phyloP scores from a whole-genome alignment of 2,888 invertebrate genomes.

The Andrena fulva region DNA sequence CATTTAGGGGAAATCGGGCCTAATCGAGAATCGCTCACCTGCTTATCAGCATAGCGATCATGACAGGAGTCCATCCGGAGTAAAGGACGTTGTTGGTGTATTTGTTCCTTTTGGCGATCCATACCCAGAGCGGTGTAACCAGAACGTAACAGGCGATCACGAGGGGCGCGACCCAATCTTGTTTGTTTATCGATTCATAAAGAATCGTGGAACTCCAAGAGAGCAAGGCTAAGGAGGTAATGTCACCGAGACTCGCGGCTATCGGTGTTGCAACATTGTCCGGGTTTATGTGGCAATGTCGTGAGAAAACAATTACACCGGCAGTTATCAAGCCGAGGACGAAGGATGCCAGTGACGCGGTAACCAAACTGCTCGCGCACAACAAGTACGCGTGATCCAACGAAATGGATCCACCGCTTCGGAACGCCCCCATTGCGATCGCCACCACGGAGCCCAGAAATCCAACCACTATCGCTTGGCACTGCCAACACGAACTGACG shows the following conservation, averaged over 20 bases:
- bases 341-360: slow-evolving; percentile 91
- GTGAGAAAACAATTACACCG: slow-evolving; percentile 89
- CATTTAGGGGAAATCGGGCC: background rate
- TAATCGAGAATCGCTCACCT: slow-evolving; percentile 84
- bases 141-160: slow-evolving; percentile 88
- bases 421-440: slow-evolving; percentile 89
- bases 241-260: slow-evolving; percentile 92
- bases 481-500: slow-evolving; percentile 82
- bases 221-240: slow-evolving; percentile 89
- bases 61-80: slow-evolving; percentile 92
- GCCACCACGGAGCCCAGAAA: slow-evolving; percentile 90
- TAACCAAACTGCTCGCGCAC: slow-evolving; percentile 91
- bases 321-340: slow-evolving; percentile 90
- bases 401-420: slow-evolving; percentile 87
- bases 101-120: slow-evolving; percentile 89
- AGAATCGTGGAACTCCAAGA: slow-evolving; percentile 87
- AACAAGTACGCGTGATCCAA: slow-evolving; percentile 90
- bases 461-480: slow-evolving; percentile 90
- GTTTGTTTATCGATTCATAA: slow-evolving; percentile 87
- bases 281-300: slow-evolving; percentile 90
- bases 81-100: slow-evolving; percentile 90
- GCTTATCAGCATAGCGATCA: slow-evolving; percentile 93
- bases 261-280: slow-evolving; percentile 93
- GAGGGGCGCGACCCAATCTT: slow-evolving; percentile 88
- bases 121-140: slow-evolving; percentile 91